phyloP scores from a whole-genome alignment of 2,888 invertebrate species.

The Scelioninae gen. 1 region DNA sequence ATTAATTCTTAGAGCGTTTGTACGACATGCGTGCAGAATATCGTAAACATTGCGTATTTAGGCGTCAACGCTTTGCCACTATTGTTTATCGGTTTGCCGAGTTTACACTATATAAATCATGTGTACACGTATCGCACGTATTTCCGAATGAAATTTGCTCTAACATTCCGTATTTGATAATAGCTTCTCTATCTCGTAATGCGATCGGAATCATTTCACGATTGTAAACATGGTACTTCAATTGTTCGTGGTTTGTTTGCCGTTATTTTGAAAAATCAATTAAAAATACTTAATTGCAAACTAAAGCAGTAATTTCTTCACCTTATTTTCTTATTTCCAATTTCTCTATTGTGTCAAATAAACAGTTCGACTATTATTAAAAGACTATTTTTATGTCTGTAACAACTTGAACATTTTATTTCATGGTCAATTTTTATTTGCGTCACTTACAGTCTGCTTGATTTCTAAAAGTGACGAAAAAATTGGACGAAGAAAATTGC shows the following conservation, averaged over 20 bases:
- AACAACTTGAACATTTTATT: not conserved
- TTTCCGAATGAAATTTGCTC: constrained; percentile 61
- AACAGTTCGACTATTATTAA: not conserved
- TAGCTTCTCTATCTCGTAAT: constrained; percentile 52
- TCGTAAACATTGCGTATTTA: constrained; percentile 55
- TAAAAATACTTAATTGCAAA: constrained; percentile 18
- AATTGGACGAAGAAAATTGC: constrained; percentile 39
- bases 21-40: constrained; percentile 57
- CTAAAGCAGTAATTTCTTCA: not conserved
- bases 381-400: not conserved
- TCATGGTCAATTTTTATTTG: constrained; percentile 14
- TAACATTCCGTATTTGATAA: constrained; percentile 59
- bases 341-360: not conserved
- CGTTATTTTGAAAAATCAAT: constrained; percentile 33
- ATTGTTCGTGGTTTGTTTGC: constrained; percentile 32
- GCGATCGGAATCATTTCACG: constrained; percentile 44
- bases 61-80: constrained; percentile 53
- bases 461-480: constrained; percentile 20
- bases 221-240: constrained; percentile 34
- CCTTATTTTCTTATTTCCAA: constrained; percentile 3
- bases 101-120: constrained; percentile 66
- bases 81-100: constrained; percentile 60
- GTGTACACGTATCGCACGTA: constrained; percentile 52
- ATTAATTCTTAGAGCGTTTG: constrained; percentile 57
- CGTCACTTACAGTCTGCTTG: constrained; percentile 1